phyloP scores from a whole-genome alignment of 2,797 vertebrate genomes.

The Sorex maritimensis region DNA sequence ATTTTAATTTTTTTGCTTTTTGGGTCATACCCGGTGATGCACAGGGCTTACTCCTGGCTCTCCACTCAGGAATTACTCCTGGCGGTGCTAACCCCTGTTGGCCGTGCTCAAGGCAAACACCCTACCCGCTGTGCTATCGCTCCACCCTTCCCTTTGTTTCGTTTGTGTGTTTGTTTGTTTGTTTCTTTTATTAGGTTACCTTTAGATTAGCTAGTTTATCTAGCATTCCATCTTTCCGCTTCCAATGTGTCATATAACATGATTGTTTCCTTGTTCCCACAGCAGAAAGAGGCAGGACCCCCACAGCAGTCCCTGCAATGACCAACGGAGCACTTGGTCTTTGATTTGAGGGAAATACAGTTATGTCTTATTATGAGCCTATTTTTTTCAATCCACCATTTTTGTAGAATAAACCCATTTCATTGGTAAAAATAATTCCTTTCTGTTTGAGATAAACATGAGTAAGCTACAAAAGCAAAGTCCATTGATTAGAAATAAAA shows the following conservation, averaged over 20 bases:
- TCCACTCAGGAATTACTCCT: no score
- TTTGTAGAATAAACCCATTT: neutral
- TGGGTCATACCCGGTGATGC: no score
- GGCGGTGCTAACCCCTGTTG: no score
- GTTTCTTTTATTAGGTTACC: no score
- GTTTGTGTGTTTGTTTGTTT: no score
- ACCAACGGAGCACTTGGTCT: neutral
- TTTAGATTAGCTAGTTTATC: neutral
- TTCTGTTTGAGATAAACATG: neutral
- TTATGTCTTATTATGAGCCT: neutral
- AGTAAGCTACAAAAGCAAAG: conserved; percentile 8
- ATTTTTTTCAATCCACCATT: neutral
- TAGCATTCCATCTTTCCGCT: neutral
- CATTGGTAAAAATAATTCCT: neutral
- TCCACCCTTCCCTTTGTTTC: no score
- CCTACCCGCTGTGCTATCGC: no score
- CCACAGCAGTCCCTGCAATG: neutral
- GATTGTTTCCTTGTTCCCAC: neutral
- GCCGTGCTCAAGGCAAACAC: no score
- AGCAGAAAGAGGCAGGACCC: neutral
- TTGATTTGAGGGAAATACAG: neutral
- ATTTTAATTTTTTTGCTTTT: no score
- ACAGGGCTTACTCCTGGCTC: no score
- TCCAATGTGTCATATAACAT: no score
- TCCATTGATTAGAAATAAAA: conserved; percentile 53